Evolutionary conservation across 2,888 invertebrate species (phyloP).

Genomic region (Pinctada fucata): DNA sequence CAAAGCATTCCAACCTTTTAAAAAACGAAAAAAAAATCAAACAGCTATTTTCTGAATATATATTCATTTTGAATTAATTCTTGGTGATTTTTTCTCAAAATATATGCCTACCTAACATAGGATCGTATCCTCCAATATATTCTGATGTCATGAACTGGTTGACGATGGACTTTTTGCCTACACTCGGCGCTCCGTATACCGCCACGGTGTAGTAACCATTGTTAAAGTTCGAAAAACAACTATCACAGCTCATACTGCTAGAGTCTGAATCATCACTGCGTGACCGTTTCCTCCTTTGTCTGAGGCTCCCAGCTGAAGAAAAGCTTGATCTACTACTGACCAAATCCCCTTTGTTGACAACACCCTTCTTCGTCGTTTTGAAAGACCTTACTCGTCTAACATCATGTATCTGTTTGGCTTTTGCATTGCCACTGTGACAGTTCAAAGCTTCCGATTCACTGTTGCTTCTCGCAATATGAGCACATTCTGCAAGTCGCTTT

Average conservation of each 20-base stretch:
- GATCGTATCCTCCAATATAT: slow-evolving; percentile 78
- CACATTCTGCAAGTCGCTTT: neutral
- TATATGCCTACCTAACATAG: slow-evolving; percentile 1
- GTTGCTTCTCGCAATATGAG: slow-evolving; percentile 7
- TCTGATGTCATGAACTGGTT: slow-evolving; percentile 86
- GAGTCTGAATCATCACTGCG: slow-evolving; percentile 35
- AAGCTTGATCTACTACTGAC: slow-evolving; percentile 91
- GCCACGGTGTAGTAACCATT: slow-evolving; percentile 31
- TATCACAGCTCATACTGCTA: slow-evolving; percentile 3
- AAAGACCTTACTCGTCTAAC: slow-evolving; percentile 89
- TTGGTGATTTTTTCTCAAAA: neutral
- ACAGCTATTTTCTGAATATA: too few relatives aligned
- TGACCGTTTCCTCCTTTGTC: slow-evolving; percentile 64
- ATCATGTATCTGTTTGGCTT: slow-evolving; percentile 33
- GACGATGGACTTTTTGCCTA: slow-evolving; percentile 84
- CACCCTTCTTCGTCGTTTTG: slow-evolving; percentile 91
- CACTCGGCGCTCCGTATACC: slow-evolving; percentile 76
- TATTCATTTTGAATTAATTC: too few relatives aligned
- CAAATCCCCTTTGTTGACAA: slow-evolving; percentile 90
- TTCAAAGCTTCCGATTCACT: neutral
- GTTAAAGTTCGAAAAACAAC: slow-evolving; percentile 22
- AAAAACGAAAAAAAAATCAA: too few relatives aligned
- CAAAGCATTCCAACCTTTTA: neutral
- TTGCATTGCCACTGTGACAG: neutral
- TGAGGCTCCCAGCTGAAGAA: slow-evolving; percentile 85